Base-by-base conservation (phyloP, 2,797 vertebrate species). In the Trichosurus vulpecula region DNA sequence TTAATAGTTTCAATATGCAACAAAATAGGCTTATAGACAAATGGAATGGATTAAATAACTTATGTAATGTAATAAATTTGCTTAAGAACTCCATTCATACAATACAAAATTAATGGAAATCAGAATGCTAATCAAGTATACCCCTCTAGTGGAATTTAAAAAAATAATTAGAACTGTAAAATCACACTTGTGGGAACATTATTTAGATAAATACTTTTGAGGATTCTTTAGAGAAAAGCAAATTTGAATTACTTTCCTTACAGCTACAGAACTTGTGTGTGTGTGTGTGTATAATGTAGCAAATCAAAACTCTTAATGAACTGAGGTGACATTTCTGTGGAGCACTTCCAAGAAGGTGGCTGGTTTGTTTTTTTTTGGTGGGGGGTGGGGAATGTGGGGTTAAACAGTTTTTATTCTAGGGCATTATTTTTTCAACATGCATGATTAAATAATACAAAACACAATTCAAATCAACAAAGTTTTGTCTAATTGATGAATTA, bases 401-500 rank as follows among this genome's bases (percentile, higher is more conserved):
- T 54, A 90, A 31, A 52, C 27, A 52, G 29, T 41, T 55, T 94
- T 90, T 89, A 54, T 90, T 93, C 54, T 22, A 58, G 89, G 53
- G 29, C 22, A 91, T 89, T 90, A 47, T 92, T 91, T 93, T 91
- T 91, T 74, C 74, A 93, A 93, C 12, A 95, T 94, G 41, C 10
- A 81, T 52, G 95, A 92, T 54, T 56, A 96, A 94, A 93, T 66
- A 35, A 94, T 51, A 95, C 66, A 95, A 90, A 95, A 92, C 41
- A 27, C 52, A 95, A 66, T 52, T 13, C 94, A 94, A 92, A 87
- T 47, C 41, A 87, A 93, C 53, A 41, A 81, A 92, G 87, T 92
- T 56, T 93, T 91, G 54, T 90, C 1, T 22, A 52, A 31, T 91
- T 74, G 90, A 90, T 58, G 22, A 54, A 81, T 27, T 41, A 56